Base-by-base conservation (phyloP, 2,888 invertebrate species). In the Drosophila austrosaltans region DNA sequence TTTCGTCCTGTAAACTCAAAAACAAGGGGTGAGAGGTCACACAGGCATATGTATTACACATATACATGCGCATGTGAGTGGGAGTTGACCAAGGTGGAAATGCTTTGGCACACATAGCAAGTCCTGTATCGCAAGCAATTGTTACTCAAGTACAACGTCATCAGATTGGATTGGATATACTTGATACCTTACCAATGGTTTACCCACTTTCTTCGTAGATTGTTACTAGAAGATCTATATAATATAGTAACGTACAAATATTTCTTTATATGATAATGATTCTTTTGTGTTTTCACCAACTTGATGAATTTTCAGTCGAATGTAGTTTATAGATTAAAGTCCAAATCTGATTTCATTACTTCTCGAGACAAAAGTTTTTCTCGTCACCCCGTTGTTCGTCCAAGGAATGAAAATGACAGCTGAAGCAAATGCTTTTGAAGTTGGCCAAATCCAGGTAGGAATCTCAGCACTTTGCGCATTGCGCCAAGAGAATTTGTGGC, bases 41-140 rank as follows among this genome's bases (percentile, higher is more conserved):
- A 40, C 40, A 40, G n/a, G n/a, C 40, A 40, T 12, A n/a, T n/a
- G 3, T n/a, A 48, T 12, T 25, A 25, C 25, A 22, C 25, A 25
- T 10, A 25, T 48, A 10, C 25, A 25, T 56, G 56, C 39, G 30
- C 56, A 56, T 32, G 54, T 57, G 16, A 28, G 36, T 44, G 42
- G 59, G 42, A 59, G 42, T 44, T 59, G 54, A 40, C 54, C 28
- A 54, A 30, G 40, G 36, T 22, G 10, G 39, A 63, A 63, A 42
- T 59, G 42, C 42, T 36, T 42, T 42, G 25, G 28, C 42, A 42
- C 42, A 59, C 36, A 16, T 28, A 48, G 25, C 40, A 22, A 39
- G 53, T 48, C 25, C 25, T 22, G 10, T 25, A 48, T 48, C 48
- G 5, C 48, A 10, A 48, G 22, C 22, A 12, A 48, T 48, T 25